Evolutionary conservation across 2,797 vertebrate genomes (phyloP).

Genomic region (Antennarius maculatus): DNA sequence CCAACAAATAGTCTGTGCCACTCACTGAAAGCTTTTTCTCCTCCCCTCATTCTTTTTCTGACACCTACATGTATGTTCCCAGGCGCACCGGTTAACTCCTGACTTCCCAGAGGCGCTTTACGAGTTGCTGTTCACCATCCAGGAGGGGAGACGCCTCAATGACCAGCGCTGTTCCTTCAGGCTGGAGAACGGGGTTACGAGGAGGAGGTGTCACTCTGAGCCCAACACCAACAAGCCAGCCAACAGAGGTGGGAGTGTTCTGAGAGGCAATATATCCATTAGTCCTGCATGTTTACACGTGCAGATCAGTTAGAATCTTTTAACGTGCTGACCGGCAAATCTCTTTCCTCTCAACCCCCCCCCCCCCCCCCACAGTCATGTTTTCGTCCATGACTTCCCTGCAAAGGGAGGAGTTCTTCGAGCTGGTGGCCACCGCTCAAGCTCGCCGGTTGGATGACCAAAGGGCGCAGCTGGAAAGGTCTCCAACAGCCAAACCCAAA

Average conservation of each 20-base stretch:
- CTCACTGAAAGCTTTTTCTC: constrained; percentile 42
- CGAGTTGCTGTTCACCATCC: constrained; percentile 81
- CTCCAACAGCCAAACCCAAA: constrained; percentile 51
- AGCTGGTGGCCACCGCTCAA: constrained; percentile 85
- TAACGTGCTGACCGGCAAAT: neutral
- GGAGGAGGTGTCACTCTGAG: constrained; percentile 84
- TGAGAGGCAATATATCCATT: neutral
- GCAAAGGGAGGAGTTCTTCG: constrained; percentile 89
- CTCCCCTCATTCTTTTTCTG: constrained; percentile 3
- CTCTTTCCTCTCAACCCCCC: constrained; percentile 14
- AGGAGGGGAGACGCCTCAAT: constrained; percentile 84
- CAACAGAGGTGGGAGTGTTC: constrained; percentile 68
- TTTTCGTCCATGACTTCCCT: constrained; percentile 89
- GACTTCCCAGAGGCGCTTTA: constrained; percentile 84
- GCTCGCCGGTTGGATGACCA: constrained; percentile 88
- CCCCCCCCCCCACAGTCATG: constrained; percentile 64
- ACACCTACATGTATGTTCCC: constrained; percentile 37
- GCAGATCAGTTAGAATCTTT: constrained; percentile 7
- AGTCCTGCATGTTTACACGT: neutral
- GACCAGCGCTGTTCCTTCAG: constrained; percentile 87
- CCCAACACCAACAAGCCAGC: constrained; percentile 74
- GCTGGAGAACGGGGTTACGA: constrained; percentile 56
- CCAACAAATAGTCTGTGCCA: constrained; percentile 52
- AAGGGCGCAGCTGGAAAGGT: constrained; percentile 77
- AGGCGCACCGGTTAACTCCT: constrained; percentile 75